Percentiles rank a stretch among this genome's conserved stretches.
These are phyloP conservation scores for Brachyptera putata DNA, from an alignment of 2,888 invertebrate species.

Conservation along the genomic window DNA sequence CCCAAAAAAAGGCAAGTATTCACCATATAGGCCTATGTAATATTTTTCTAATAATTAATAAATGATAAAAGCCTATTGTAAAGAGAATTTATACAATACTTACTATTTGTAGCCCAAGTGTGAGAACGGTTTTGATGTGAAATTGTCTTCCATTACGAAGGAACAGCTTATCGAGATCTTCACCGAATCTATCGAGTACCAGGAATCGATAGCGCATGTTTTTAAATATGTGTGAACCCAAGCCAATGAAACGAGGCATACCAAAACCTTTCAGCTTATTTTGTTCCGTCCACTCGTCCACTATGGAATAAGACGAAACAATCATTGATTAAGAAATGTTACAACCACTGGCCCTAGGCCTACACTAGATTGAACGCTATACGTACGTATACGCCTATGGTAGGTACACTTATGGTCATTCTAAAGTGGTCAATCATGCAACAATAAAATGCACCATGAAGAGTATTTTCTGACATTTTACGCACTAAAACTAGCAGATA, in stretches of 20 bases:
- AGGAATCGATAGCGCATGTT: slow-evolving; percentile 83
- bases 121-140: slow-evolving; percentile 71
- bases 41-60: not conserved
- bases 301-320: too few species aligned
- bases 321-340: too few species aligned
- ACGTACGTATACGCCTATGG: too few species aligned
- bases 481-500: too few species aligned
- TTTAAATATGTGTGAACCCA: slow-evolving; percentile 77
- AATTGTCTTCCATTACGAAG: slow-evolving; percentile 61
- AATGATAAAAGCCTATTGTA: not conserved
- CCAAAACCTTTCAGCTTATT: slow-evolving; percentile 65
- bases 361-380: too few species aligned
- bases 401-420: too few species aligned
- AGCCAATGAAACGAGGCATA: slow-evolving; percentile 84
- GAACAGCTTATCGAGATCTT: slow-evolving; percentile 80
- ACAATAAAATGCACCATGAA: too few species aligned
- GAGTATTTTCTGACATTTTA: too few species aligned
- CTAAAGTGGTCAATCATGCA: too few species aligned
- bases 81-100: slow-evolving; percentile 38
- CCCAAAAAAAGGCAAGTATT: too few species aligned
- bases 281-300: slow-evolving; percentile 63
- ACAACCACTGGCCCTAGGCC: too few species aligned
- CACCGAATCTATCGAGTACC: slow-evolving; percentile 86
- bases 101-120: slow-evolving; percentile 79
- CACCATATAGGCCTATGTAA: too few species aligned